Evolutionary conservation across 2,888 invertebrate species (phyloP).

Genomic region (Cenopis cana): DNA sequence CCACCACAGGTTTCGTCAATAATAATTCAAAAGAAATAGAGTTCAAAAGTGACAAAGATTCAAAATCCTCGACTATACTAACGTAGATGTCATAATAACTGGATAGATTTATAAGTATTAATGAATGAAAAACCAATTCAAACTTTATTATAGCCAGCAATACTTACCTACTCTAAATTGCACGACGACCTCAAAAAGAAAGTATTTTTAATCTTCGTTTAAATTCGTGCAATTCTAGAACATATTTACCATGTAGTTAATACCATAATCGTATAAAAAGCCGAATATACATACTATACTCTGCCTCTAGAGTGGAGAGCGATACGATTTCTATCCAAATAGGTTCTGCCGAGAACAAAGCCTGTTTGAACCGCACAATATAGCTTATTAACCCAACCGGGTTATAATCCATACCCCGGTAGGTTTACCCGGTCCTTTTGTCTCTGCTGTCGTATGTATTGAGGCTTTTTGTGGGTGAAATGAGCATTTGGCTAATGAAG

Average conservation of each 20-base stretch:
- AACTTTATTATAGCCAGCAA: background rate
- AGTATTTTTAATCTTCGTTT: background rate
- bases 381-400: conserved; percentile 26
- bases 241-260: background rate
- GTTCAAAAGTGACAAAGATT: no score
- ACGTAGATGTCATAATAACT: no score
- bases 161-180: no score
- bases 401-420: conserved; percentile 21
- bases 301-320: background rate
- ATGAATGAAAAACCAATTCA: background rate
- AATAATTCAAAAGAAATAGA: no score
- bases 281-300: background rate
- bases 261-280: background rate
- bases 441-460: conserved; percentile 2
- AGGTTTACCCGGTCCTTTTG: conserved; percentile 13
- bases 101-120: no score
- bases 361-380: conserved; percentile 17
- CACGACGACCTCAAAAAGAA: background rate
- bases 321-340: conserved; percentile 8
- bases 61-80: no score
- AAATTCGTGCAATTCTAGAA: background rate
- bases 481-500: background rate
- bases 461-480: conserved; percentile 4
- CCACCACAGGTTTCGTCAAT: no score
- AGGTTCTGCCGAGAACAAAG: conserved; percentile 19